phyloP scores from a whole-genome alignment of 2,113 vertebrate genomes.

The Thamnophis sirtalis region DNA sequence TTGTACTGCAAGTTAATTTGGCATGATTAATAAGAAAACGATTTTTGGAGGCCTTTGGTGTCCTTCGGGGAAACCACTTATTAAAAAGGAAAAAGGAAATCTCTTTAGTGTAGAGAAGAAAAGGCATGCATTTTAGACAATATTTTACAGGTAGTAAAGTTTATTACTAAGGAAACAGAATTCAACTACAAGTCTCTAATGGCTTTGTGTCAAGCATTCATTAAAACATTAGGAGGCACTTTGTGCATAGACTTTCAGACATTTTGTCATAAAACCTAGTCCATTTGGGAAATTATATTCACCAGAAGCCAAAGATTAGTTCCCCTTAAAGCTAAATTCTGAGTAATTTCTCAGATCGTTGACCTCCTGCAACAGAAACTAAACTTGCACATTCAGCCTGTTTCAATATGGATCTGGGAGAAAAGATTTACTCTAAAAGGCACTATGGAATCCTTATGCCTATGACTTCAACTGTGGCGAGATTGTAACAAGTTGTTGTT shows the following conservation, averaged over 20 bases:
- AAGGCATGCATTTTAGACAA: background rate
- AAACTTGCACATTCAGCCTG: background rate
- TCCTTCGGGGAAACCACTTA: background rate
- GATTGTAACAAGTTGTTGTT: background rate
- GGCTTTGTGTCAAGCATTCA: background rate
- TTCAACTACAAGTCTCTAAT: background rate
- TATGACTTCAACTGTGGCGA: background rate
- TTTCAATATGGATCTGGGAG: background rate
- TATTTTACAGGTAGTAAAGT: background rate
- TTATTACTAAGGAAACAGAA: background rate
- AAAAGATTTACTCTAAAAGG: background rate
- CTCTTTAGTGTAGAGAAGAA: background rate
- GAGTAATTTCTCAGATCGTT: background rate
- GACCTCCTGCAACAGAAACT: background rate
- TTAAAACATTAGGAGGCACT: background rate
- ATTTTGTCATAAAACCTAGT: background rate
- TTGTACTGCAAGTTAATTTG: background rate
- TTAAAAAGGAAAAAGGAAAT: background rate
- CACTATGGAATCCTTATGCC: background rate
- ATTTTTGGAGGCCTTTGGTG: background rate
- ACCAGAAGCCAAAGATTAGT: background rate
- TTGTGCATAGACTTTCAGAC: background rate
- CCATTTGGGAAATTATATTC: background rate
- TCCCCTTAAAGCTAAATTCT: background rate
- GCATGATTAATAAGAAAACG: background rate